phyloP scores from a whole-genome alignment of 2,113 vertebrate genomes.

The Pomatostomus ruficeps region DNA sequence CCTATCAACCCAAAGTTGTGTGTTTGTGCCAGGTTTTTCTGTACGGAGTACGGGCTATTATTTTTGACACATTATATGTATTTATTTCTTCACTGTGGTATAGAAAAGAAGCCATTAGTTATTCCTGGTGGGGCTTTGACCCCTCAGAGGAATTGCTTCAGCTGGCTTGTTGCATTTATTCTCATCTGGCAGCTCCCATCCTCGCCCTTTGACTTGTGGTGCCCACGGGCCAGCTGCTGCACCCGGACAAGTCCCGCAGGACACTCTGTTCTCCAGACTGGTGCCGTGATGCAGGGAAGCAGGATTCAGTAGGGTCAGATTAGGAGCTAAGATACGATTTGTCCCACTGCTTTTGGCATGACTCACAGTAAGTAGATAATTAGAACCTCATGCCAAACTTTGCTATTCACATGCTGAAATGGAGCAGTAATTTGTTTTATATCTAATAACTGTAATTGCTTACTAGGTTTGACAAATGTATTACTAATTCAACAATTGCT shows the following conservation, averaged over 20 bases:
- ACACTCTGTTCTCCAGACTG: not conserved
- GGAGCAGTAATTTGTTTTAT: not conserved
- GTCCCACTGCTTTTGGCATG: not conserved
- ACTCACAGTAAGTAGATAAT: not conserved
- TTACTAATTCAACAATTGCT: slow-evolving; percentile 32
- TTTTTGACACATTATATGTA: not conserved
- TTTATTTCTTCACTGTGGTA: not conserved
- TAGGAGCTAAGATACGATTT: not conserved
- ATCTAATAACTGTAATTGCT: not conserved
- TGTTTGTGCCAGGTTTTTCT: not conserved
- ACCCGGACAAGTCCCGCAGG: not conserved
- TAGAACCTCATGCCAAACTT: slow-evolving; percentile 18
- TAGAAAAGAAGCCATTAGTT: not conserved
- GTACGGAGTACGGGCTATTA: not conserved
- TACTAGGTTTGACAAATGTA: slow-evolving; percentile 11
- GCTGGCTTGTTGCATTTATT: not conserved
- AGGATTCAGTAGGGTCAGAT: not conserved
- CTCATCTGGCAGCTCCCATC: not conserved
- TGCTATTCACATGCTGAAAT: not conserved
- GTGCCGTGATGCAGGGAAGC: not conserved
- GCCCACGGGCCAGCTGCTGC: not conserved
- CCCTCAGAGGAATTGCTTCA: not conserved
- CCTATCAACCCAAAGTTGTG: not conserved
- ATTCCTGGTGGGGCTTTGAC: not conserved
- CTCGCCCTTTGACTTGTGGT: not conserved